Evolutionary conservation across 2,113 vertebrate genomes (phyloP).

Genomic region (Leucopsar rothschildi): DNA sequence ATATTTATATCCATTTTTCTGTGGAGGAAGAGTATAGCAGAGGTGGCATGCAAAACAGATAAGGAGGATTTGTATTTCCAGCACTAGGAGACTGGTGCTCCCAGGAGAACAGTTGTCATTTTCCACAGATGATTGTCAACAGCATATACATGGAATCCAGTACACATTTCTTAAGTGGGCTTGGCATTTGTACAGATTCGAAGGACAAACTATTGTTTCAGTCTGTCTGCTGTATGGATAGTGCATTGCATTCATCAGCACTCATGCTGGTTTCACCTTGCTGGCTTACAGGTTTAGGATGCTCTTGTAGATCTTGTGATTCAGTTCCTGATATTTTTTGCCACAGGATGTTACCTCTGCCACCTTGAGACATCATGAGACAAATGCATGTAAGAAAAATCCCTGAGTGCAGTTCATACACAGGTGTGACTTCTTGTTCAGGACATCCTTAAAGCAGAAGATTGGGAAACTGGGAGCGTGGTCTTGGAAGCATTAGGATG

Average conservation of each 20-base stretch:
- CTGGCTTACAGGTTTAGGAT: not conserved
- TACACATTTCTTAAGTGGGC: not conserved
- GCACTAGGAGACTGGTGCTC: not conserved
- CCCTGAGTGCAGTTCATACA: not conserved
- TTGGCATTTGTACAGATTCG: not conserved
- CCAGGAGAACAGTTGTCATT: not conserved
- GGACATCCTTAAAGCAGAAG: not conserved
- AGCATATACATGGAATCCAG: not conserved
- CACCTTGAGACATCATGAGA: not conserved
- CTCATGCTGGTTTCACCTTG: not conserved
- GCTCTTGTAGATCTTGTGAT: not conserved
- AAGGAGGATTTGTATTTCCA: not conserved
- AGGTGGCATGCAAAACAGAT: constrained; percentile 10
- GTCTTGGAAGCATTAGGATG: not conserved
- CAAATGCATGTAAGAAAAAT: not conserved
- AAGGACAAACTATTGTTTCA: not conserved
- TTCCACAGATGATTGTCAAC: not conserved
- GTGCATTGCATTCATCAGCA: not conserved
- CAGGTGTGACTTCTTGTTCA: not conserved
- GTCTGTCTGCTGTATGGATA: not conserved
- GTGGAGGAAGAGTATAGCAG: not conserved
- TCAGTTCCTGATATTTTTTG: not conserved
- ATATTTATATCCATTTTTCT: constrained; percentile 30
- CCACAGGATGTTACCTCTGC: not conserved
- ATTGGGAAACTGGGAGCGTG: not conserved